phyloP scores from a whole-genome alignment of 2,797 vertebrate species.

The Micrastur ruficollis region DNA sequence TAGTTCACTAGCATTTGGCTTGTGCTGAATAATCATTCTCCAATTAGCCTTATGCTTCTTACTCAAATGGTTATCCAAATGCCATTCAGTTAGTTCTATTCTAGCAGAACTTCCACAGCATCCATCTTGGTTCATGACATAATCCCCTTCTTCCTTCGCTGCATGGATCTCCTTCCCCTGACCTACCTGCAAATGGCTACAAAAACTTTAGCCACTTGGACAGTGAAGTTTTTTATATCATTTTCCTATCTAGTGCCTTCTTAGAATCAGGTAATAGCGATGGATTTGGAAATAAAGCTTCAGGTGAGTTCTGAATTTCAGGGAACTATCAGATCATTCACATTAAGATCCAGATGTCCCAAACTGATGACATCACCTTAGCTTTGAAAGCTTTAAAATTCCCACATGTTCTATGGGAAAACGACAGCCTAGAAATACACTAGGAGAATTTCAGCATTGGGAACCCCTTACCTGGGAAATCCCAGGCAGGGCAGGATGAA shows the following conservation, averaged over 20 bases:
- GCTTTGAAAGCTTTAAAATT: not conserved
- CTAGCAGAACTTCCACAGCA: not conserved
- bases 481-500: not conserved
- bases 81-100: not conserved
- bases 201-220: not conserved
- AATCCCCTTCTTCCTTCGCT: not conserved
- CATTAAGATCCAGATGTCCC: not conserved
- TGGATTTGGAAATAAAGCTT: not conserved
- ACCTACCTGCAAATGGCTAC: not conserved
- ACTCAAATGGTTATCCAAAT: not conserved
- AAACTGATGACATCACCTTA: not conserved
- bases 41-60: not conserved
- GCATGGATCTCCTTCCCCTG: not conserved
- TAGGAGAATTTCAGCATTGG: not conserved
- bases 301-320: not conserved
- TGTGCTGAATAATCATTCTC: not conserved
- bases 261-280: rapidly evolving
- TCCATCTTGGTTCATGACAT: not conserved
- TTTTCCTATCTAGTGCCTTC: not conserved
- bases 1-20: not conserved
- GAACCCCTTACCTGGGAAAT: not conserved
- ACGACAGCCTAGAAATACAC: not conserved
- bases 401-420: not conserved
- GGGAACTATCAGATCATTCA: not conserved
- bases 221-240: not conserved